Evolutionary conservation across 2,113 vertebrate genomes (phyloP).

Genomic region (Muscicapa adusta): DNA sequence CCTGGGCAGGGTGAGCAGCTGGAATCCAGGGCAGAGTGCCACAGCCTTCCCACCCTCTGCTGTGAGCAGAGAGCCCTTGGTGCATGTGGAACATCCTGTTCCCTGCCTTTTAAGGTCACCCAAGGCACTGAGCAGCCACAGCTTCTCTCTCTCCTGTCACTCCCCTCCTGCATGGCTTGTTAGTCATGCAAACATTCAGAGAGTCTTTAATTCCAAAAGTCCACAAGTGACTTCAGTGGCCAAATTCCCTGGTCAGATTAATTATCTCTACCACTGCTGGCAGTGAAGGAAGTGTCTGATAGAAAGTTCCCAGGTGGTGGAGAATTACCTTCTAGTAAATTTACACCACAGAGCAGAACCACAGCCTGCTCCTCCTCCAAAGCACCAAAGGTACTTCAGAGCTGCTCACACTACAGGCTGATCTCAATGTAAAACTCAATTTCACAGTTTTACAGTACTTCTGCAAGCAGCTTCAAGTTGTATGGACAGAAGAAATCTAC

Average conservation of each 20-base stretch:
- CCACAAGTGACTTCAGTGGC: neutral
- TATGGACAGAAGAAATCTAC: neutral
- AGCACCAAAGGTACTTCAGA: neutral
- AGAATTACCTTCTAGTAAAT: neutral
- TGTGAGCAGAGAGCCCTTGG: neutral
- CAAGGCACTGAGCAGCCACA: neutral
- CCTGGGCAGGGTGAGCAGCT: neutral
- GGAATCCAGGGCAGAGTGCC: neutral
- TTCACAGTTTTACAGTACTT: neutral
- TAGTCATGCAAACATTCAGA: neutral
- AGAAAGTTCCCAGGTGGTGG: neutral
- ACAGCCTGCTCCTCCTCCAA: neutral
- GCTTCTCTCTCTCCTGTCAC: neutral
- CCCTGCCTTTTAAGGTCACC: conserved; percentile 47
- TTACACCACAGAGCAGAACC: neutral
- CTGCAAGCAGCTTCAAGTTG: neutral
- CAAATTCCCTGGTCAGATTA: neutral
- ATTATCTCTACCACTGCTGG: neutral
- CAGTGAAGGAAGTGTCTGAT: neutral
- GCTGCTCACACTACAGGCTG: neutral
- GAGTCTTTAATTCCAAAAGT: neutral
- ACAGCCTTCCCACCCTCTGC: neutral
- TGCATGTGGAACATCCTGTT: neutral
- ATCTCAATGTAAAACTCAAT: neutral
- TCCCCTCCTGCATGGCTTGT: neutral